phyloP scores from a whole-genome alignment of 2,797 vertebrate species.

The Coilia nasus region DNA sequence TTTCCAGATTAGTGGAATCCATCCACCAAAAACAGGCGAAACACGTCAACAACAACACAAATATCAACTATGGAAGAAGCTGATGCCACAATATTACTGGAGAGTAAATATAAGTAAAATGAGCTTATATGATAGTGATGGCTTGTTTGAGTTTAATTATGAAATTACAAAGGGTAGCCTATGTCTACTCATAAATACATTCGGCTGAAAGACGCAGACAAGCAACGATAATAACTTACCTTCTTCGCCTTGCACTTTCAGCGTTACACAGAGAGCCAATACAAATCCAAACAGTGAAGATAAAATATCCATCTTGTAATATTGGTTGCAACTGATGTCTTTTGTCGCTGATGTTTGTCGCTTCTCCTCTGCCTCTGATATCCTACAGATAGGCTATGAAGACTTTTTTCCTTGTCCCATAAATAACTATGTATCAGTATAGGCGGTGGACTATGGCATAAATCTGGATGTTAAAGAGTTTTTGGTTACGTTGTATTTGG shows the following conservation, averaged over 20 bases:
- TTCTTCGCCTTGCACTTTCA: slow-evolving; percentile 40
- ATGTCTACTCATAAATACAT: background rate
- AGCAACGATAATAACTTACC: slow-evolving; percentile 37
- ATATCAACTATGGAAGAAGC: background rate
- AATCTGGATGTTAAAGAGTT: too few species aligned
- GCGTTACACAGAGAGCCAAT: slow-evolving; percentile 40
- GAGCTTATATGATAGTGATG: background rate
- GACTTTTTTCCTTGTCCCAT: slow-evolving; percentile 3
- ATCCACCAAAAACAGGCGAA: background rate
- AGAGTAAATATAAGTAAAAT: background rate
- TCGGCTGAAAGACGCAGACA: background rate
- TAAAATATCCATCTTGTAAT: slow-evolving; percentile 48
- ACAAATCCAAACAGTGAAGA: slow-evolving; percentile 34
- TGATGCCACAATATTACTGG: background rate
- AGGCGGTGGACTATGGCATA: background rate
- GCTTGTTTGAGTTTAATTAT: background rate
- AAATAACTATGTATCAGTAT: background rate
- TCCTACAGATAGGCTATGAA: background rate
- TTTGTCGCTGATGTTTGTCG: slow-evolving; percentile 22
- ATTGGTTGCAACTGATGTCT: slow-evolving; percentile 17
- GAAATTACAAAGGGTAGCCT: background rate
- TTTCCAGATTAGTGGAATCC: slow-evolving; percentile 6
- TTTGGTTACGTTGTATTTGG: background rate
- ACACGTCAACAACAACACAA: slow-evolving; percentile 4
- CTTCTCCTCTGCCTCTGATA: background rate